Evolutionary conservation across 2,888 invertebrate genomes (phyloP), one percentile per base, ranked within the genome.

Genomic region (Masnerella sp.): DNA sequence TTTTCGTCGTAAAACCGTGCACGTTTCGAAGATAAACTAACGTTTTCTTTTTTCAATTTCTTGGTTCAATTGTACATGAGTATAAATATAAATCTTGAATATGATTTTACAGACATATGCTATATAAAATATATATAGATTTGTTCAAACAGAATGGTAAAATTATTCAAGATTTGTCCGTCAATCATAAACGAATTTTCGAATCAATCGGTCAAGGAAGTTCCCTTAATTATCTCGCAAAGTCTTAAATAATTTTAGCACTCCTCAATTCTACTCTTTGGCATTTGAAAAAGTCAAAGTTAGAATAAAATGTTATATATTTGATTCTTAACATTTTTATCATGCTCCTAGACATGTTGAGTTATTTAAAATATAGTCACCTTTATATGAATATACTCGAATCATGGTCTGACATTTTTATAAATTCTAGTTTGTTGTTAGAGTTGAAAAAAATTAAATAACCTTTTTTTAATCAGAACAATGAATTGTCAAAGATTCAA

Each of bases 61-160:
- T 43, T 22, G 4, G 22, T 30, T 30, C n/a, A 34, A 49, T 49
- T 49, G 36, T 36, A 51, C 22, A 51, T 38, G 28, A 4, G 40
- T 54, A 54, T 40, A 54, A 54, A 54, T 54, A 54, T 54, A 54
- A 40, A 40, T 51, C 20, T 36, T 51, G 36, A 51, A 15, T 51
- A 51, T 32, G 22, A 47, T 38, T 54, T 40, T 28, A 28, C 40
- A 54, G 25, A 54, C 54, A 54, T 40, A 42, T 42, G 30, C 30
- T 42, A 42, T 56, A 56, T 42, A 56, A 42, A 56, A 56, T 42
- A 56, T 43, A 43, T 49, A 54, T 25, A 54, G n/a, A n/a, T 54
- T 40, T 54, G 7, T 54, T 52, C 15, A 52, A 54, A 11, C 5
- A 18, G 54, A 30, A 40, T 17, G 17, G 12, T 40, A 40, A 40